phyloP scores from a whole-genome alignment of 2,797 vertebrate genomes.

The Peromyscus melanophrys region DNA sequence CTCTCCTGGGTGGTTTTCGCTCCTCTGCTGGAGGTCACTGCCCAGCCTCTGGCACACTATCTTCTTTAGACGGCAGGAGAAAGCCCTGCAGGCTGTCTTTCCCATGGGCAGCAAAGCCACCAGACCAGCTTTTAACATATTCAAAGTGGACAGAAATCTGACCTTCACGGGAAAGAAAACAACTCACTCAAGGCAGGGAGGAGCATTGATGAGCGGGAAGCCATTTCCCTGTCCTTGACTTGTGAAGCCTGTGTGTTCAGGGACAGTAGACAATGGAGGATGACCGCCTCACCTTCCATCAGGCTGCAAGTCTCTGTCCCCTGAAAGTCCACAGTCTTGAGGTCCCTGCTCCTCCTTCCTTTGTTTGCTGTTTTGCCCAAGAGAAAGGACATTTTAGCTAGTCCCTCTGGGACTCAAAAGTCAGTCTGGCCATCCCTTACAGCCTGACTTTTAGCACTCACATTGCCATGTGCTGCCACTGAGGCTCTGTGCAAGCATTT shows the following conservation, averaged over 20 bases:
- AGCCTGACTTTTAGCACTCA: background rate
- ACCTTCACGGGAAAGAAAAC: constrained; percentile 47
- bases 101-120: background rate
- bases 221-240: background rate
- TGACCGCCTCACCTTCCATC: background rate
- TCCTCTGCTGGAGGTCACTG: background rate
- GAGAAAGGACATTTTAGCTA: background rate
- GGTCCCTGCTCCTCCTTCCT: background rate
- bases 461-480: background rate
- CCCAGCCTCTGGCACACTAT: background rate
- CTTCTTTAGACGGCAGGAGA: constrained; percentile 52
- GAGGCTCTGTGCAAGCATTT: background rate
- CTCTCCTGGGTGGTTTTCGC: background rate
- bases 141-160: constrained; percentile 20
- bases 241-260: background rate
- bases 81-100: constrained; percentile 30
- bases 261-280: background rate
- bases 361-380: background rate
- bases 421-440: background rate
- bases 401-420: background rate
- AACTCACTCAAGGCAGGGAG: background rate
- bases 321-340: background rate
- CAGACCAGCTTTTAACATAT: constrained; percentile 54
- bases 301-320: background rate
- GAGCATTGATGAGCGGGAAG: background rate